Evolutionary conservation across 2,113 vertebrate species (phyloP).

Genomic region (Morphnarchus princeps): DNA sequence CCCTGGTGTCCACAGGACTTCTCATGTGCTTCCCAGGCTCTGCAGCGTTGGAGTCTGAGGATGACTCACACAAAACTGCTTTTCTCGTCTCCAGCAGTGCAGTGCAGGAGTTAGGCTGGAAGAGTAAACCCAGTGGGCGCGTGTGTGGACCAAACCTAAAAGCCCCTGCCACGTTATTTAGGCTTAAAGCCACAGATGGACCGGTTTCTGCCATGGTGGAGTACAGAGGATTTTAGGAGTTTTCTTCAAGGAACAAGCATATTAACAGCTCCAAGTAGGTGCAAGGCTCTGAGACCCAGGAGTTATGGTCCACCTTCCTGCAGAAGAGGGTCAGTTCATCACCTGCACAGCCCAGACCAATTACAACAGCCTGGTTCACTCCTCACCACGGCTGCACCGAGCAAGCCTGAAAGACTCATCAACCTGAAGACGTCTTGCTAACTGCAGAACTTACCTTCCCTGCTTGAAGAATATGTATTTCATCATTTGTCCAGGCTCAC

Average conservation of each 20-base stretch:
- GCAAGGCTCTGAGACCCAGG: not conserved
- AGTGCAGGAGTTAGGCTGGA: not conserved
- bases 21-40: not conserved
- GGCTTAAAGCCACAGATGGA: not conserved
- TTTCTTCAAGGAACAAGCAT: not conserved
- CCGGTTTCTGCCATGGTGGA: not conserved
- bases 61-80: not conserved
- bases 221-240: not conserved
- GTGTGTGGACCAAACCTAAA: not conserved
- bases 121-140: not conserved
- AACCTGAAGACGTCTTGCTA: not conserved
- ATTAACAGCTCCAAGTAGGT: not conserved
- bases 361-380: not conserved
- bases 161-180: not conserved
- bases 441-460: not conserved
- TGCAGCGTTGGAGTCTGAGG: not conserved
- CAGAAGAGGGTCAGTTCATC: not conserved
- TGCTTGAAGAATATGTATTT: not conserved
- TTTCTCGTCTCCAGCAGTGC: not conserved
- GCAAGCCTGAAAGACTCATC: not conserved
- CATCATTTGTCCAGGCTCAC: not conserved
- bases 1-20: not conserved
- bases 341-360: not conserved
- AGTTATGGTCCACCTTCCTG: not conserved
- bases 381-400: fast-evolving